Conservation (phyloP, 2,888 invertebrate species). For the Teleiodes luculella region DNA sequence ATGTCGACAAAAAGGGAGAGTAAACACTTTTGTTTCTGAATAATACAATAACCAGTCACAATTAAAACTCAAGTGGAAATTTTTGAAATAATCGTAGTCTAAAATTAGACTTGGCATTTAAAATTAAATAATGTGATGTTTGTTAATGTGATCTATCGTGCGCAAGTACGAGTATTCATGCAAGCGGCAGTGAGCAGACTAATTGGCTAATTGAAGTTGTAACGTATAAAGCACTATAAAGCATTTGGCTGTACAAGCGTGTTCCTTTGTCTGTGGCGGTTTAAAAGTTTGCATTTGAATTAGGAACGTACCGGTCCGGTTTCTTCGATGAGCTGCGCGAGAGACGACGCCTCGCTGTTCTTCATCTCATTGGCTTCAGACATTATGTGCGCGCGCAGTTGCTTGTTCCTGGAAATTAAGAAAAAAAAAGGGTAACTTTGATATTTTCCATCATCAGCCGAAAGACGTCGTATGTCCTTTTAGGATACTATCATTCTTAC, state of each 20-base stretch:
- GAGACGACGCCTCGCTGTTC: slow-evolving; percentile 69
- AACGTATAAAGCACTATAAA: slow-evolving; percentile 28
- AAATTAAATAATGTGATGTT: slow-evolving; percentile 16
- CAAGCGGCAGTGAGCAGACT: slow-evolving; percentile 38
- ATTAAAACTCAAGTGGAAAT: neutral
- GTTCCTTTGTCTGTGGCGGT: slow-evolving; percentile 26
- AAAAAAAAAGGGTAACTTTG: no score
- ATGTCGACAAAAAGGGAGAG: slow-evolving; percentile 18
- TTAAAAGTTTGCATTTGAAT: slow-evolving; percentile 9
- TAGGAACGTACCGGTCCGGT: slow-evolving; percentile 60
- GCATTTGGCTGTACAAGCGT: slow-evolving; percentile 45
- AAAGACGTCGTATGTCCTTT: no score
- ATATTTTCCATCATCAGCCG: no score
- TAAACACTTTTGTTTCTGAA: neutral
- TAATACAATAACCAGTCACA: neutral
- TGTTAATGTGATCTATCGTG: slow-evolving; percentile 23
- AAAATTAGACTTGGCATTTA: neutral
- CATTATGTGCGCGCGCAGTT: slow-evolving; percentile 85
- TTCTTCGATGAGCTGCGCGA: slow-evolving; percentile 77
- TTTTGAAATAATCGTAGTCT: neutral
- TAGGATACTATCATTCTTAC: no score
- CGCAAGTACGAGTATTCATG: slow-evolving; percentile 35
- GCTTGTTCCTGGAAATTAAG: slow-evolving; percentile 84
- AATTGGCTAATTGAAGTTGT: slow-evolving; percentile 17
- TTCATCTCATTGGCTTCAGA: slow-evolving; percentile 82